phyloP scores from a whole-genome alignment of 2,797 vertebrate genomes.

The Taenioides sp. region DNA sequence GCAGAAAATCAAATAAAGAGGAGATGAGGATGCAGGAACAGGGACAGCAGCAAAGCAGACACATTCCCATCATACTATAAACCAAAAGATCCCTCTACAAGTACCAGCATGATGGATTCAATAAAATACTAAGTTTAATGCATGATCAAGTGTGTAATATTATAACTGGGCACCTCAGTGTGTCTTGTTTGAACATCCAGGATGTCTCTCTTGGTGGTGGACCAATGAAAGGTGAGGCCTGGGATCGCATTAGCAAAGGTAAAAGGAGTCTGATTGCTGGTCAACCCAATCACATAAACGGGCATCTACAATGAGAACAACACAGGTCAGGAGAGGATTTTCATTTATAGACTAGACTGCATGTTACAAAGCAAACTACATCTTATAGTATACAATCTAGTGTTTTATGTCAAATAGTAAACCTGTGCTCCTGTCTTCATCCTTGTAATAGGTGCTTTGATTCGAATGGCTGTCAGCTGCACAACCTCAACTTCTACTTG shows the following conservation, averaged over 20 bases:
- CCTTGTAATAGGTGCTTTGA: constrained; percentile 88
- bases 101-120: constrained; percentile 8
- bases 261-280: constrained; percentile 90
- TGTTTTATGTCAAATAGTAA: not conserved
- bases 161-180: constrained; percentile 78
- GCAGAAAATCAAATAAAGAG: constrained; percentile 58
- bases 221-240: constrained; percentile 90
- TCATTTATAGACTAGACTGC: not conserved
- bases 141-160: not conserved
- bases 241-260: constrained; percentile 89
- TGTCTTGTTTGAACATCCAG: constrained; percentile 88
- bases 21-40: constrained; percentile 21
- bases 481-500: constrained; percentile 92
- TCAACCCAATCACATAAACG: constrained; percentile 90
- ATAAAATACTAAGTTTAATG: constrained; percentile 21
- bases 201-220: constrained; percentile 90
- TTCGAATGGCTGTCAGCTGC: constrained; percentile 85
- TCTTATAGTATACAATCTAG: no score
- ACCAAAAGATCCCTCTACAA: constrained; percentile 38
- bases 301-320: constrained; percentile 84
- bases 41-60: constrained; percentile 10
- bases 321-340: not conserved
- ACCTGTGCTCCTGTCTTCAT: constrained; percentile 91
- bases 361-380: not conserved
- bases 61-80: constrained; percentile 35